Evolutionary conservation across 1,140 invertebrate genomes (phyloP), one percentile per base, ranked within the genome.

Genomic region (Caenorhabditis inopinata): DNA sequence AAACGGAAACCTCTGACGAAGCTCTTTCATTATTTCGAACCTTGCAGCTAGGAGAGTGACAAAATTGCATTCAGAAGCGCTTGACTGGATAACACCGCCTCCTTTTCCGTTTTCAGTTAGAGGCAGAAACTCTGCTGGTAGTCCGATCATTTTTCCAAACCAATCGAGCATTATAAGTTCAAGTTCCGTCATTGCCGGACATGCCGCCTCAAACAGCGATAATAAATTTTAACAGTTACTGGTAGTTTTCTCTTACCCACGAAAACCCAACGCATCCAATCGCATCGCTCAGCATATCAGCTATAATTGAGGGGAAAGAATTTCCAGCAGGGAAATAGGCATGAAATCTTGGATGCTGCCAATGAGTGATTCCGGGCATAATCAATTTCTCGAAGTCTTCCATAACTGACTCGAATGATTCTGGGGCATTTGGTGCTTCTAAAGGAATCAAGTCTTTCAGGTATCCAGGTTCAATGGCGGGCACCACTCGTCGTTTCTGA

Each of bases 291-390:
- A 99, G 89, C 95, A 99, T 97, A 85, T 98, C 96, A n/a, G 95
- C 97, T 18, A 99, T 90, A 78, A 99, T 97, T 0, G 96, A 97
- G 1, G 97, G 96, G 89, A 93, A 99, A 0, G 94, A 96, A 90
- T 98, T 98, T 27, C 96, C 97, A 0, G 96, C 93, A 1, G 97
- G 97, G 88, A 99, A 99, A 89, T 99, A 99, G 0, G 97, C 97
- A 89, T 98, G 96, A 90, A 99, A 99, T 68, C 95, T 91, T 0
- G 97, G 97, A 92, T 99, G 97, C 89, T 98, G 96, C 97, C 97
- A 99, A 89, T 98, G 96, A 0, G 96, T 98, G 53, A 96, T 94
- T 45, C 97, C 97, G 0, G 96, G 96, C 95, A 99, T 98, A 82
- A 99, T 98, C 90, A 95, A 95, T 29, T 92, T 91, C 89, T 98